Evolutionary conservation across 2,888 invertebrate genomes (phyloP).

Genomic region (Orthosia cruda): DNA sequence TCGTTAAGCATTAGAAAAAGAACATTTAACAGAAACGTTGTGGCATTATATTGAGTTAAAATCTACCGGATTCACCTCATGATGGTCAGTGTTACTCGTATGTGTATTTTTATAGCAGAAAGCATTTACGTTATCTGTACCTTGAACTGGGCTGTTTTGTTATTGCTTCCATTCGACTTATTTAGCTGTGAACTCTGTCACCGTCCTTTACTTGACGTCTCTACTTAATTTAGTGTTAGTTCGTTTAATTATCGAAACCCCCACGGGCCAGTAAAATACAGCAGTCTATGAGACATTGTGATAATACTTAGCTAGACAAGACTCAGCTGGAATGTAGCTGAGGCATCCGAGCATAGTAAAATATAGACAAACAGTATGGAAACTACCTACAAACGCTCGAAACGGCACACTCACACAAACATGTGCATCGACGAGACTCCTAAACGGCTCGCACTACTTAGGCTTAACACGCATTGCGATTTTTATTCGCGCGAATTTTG

Average conservation of each 20-base stretch:
- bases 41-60: conserved; percentile 84
- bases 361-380: too few relatives aligned
- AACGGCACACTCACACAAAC: too few relatives aligned
- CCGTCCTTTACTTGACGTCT: conserved; percentile 89
- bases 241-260: conserved; percentile 85
- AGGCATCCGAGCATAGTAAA: conserved; percentile 56
- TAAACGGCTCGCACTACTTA: too few relatives aligned
- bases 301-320: conserved; percentile 87
- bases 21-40: conserved; percentile 76
- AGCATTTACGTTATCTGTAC: conserved; percentile 86
- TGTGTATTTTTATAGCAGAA: conserved; percentile 81
- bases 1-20: conserved; percentile 72
- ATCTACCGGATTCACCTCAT: conserved; percentile 85
- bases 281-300: conserved; percentile 91
- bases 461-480: too few relatives aligned
- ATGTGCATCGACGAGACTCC: too few relatives aligned
- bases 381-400: too few relatives aligned
- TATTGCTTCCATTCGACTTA: conserved; percentile 82
- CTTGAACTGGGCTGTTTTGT: conserved; percentile 81
- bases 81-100: conserved; percentile 84
- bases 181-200: conserved; percentile 80
- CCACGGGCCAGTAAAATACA: conserved; percentile 89
- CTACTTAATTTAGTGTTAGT: conserved; percentile 91
- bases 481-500: too few relatives aligned
- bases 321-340: conserved; percentile 68